Conservation (phyloP, 2,888 invertebrate species). For the Drosophila parthenogenetica region DNA sequence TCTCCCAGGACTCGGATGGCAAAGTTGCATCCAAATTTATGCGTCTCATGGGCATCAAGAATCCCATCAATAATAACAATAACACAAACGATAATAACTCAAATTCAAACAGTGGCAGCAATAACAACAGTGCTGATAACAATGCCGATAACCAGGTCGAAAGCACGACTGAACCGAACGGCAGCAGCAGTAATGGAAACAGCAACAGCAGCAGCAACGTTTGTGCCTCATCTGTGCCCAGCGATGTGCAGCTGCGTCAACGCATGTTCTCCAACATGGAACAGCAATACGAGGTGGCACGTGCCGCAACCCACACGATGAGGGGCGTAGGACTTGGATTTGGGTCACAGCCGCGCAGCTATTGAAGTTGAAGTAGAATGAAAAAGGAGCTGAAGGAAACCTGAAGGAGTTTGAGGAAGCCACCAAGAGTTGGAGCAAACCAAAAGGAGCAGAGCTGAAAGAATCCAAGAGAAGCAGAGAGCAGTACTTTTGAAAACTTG, state of each 20-base stretch:
- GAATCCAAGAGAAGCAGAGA: too few species aligned
- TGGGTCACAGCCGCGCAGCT: conserved; percentile 86
- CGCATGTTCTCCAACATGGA: conserved; percentile 97
- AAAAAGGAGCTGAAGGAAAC: too few species aligned
- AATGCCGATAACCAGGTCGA: conserved; percentile 3
- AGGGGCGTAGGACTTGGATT: conserved; percentile 94
- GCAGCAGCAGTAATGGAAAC: conserved; percentile 22
- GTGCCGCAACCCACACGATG: conserved; percentile 98
- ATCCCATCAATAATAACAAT: conserved; percentile 27
- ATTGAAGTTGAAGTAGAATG: conserved; percentile 44
- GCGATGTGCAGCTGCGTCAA: conserved; percentile 86
- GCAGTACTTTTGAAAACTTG: background rate
- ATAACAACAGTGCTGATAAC: conserved; percentile 16
- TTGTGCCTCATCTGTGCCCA: conserved; percentile 43
- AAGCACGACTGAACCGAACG: conserved; percentile 12
- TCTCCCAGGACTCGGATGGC: conserved; percentile 96
- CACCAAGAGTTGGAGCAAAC: too few species aligned
- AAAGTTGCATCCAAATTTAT: conserved; percentile 97
- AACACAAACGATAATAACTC: conserved; percentile 11
- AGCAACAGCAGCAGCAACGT: conserved; percentile 29
- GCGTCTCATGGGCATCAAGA: conserved; percentile 95
- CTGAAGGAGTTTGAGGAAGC: too few species aligned
- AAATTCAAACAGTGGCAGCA: background rate
- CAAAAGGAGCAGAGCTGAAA: background rate
- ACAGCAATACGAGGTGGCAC: conserved; percentile 97